Conservation (phyloP, 2,113 vertebrate genomes). For the Calyptomena viridis region DNA sequence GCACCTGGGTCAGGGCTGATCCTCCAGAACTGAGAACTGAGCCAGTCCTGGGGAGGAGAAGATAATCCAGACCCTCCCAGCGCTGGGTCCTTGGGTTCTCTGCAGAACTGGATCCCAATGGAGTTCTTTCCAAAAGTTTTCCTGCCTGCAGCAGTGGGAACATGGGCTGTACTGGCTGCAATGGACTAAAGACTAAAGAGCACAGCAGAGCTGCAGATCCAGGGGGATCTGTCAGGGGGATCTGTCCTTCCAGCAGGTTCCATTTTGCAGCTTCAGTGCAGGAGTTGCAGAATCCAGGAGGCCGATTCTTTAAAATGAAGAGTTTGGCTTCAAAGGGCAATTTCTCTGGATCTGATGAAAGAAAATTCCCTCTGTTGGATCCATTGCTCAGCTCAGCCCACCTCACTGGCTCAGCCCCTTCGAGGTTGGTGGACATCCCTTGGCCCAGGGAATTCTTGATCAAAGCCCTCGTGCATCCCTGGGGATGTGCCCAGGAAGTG, state of each 20-base stretch:
- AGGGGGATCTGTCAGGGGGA: neutral
- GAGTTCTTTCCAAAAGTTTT: neutral
- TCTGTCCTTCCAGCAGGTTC: neutral
- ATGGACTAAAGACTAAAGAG: too few species aligned
- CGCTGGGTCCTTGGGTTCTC: neutral
- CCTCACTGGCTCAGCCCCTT: accelerated
- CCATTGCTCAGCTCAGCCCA: neutral
- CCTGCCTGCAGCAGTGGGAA: neutral
- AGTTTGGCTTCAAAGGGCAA: neutral
- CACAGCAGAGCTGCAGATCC: neutral
- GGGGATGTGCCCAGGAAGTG: neutral
- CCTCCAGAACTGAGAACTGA: accelerated
- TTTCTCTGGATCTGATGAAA: neutral
- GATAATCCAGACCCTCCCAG: neutral
- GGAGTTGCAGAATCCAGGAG: accelerated
- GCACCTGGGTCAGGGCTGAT: neutral
- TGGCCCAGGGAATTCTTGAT: neutral
- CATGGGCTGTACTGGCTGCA: neutral
- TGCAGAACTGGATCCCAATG: too few species aligned
- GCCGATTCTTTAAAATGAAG: neutral
- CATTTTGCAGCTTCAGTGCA: accelerated
- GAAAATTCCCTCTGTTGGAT: neutral
- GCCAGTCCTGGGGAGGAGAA: neutral
- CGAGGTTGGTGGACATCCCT: too few species aligned
- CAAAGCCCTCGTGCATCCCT: accelerated